Conservation (phyloP, 2,797 vertebrate species). For the Mormyrus hasselquistii region DNA sequence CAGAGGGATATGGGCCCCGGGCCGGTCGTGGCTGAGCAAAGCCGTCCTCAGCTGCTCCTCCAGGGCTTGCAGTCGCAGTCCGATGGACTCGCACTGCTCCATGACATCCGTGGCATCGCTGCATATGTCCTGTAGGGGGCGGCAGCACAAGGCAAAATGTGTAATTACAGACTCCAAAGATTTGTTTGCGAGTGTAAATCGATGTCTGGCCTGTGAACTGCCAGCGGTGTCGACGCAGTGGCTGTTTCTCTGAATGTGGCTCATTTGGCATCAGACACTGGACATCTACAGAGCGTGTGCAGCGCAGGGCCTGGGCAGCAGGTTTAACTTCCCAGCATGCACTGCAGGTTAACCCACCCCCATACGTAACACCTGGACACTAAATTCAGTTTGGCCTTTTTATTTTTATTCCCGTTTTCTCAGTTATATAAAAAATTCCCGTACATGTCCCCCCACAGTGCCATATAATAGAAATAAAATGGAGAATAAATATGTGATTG, state of each 20-base stretch:
- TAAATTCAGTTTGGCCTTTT: background rate
- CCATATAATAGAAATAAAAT: background rate
- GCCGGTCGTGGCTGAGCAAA: conserved; percentile 62
- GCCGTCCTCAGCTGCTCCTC: conserved; percentile 76
- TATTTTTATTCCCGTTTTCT: background rate
- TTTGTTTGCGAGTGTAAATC: background rate
- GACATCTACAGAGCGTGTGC: background rate
- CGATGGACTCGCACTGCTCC: conserved; percentile 76
- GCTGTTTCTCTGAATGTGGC: background rate
- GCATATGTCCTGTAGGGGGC: conserved; percentile 43
- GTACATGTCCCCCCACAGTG: background rate
- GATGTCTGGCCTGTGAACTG: background rate
- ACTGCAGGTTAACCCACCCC: background rate
- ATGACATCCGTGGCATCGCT: conserved; percentile 56
- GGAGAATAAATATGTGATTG: background rate
- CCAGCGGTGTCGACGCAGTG: background rate
- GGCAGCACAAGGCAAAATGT: background rate
- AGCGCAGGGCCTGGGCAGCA: background rate
- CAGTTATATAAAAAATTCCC: background rate
- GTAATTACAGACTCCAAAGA: background rate
- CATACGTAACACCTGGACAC: background rate
- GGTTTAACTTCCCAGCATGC: background rate
- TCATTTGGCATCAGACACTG: background rate
- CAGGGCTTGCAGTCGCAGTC: conserved; percentile 67
- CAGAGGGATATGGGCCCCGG: conserved; percentile 69